Base-by-base conservation (phyloP, 2,797 vertebrate genomes). In the Triplophysa bombifrons region DNA sequence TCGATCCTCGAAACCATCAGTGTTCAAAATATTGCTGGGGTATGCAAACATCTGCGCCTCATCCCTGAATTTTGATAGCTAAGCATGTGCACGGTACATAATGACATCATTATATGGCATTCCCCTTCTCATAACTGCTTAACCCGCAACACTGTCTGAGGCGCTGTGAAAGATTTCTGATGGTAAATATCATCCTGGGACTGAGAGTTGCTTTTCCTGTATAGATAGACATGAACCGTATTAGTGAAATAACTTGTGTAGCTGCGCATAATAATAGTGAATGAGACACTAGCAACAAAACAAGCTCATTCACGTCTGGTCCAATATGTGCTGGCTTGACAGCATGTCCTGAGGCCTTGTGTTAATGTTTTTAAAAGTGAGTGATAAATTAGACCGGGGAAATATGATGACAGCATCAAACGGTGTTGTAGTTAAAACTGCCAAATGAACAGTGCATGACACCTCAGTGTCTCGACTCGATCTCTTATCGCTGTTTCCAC, bases 241-340 rank as follows among this genome's bases (percentile, higher is more conserved):
- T 81, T 74, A 69, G 76, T 65, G 68, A 83, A 76, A 67, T 60
- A 76, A 61, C 69, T 67, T 16, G 17, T 69, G 67, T 74, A 66
- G 76, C 75, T 71, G 68, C 46, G 41, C 51, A 50, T 73, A 74
- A 74, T 72, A 19, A 69, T 53, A 72, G 19, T 53, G n/a, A 74
- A 72, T 60, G 69, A 78, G 61, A 78, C 51, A 38, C 65, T 72
- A 41, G 27, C 61, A 56, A 50, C 55, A 79, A 20, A 61, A 55
- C 68, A 44, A 78, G 68, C 50, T 58, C n/a, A 17, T 53, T 53
- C 69, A 65, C 1, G 34, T 72, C 76, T 20, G 25, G 60, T 27
- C 34, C 69, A 55, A 41, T 46, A 55, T 72, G 48, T 72, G 60
- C 76, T 63, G 51, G 55, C 55, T 48, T 56, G 34, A 55, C 76